phyloP scores from a whole-genome alignment of 2,113 vertebrate species.

The Zingel zingel region DNA sequence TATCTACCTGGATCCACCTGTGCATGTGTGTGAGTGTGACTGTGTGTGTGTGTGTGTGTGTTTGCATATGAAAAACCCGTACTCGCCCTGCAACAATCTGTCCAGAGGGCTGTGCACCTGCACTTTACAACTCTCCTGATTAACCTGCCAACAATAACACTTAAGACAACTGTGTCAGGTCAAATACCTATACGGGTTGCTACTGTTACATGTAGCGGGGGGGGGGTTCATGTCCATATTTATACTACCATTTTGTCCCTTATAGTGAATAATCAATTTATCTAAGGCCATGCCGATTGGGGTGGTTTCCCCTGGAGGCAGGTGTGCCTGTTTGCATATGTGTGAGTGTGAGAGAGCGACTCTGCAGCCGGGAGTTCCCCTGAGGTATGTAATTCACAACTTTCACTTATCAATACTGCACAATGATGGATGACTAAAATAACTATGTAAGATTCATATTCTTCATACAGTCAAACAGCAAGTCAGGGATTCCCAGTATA shows the following conservation, averaged over 20 bases:
- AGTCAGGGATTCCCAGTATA: conserved; percentile 22
- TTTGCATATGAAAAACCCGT: conserved; percentile 60
- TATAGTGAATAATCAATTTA: conserved; percentile 39
- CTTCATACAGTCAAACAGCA: not conserved
- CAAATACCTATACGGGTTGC: conserved; percentile 53
- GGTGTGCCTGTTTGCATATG: conserved; percentile 59
- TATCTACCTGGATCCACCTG: conserved; percentile 41
- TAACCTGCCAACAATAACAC: conserved; percentile 25
- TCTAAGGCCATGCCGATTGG: conserved; percentile 6
- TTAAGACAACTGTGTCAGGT: conserved; percentile 1
- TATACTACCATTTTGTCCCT: conserved; percentile 20
- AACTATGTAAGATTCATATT: conserved; percentile 11
- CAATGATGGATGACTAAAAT: conserved; percentile 22
- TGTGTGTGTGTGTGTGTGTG: not conserved
- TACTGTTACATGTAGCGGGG: not conserved
- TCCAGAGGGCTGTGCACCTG: conserved; percentile 62
- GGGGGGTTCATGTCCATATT: conserved; percentile 13
- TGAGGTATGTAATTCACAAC: conserved; percentile 29
- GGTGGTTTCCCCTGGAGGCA: conserved; percentile 63
- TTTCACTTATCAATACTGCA: conserved; percentile 55
- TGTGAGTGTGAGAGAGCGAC: conserved; percentile 19
- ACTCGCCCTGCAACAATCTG: conserved; percentile 37
- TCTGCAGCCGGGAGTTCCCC: conserved; percentile 49
- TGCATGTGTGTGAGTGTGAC: not conserved
- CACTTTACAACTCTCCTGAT: conserved; percentile 58